Percentiles rank a stretch among this genome's conserved stretches.
phyloP scores from a whole-genome alignment of 2,113 vertebrate species.

The Strix uralensis region DNA sequence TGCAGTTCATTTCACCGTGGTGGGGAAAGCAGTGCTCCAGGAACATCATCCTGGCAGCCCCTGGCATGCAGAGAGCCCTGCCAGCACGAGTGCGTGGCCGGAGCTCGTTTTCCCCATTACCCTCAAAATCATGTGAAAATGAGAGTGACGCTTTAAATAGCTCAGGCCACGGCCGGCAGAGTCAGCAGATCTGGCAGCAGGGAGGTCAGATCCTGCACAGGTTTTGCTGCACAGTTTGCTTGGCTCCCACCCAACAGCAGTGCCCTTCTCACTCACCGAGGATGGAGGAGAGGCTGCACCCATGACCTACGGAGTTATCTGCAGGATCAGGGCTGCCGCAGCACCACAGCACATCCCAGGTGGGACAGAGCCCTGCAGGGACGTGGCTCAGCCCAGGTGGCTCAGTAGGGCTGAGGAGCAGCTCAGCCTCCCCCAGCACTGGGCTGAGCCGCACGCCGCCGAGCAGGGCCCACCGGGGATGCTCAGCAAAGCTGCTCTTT shows the following conservation, averaged over 20 bases:
- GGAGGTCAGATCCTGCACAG: neutral
- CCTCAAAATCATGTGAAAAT: conserved; percentile 24
- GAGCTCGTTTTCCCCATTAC: neutral
- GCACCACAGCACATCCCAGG: neutral
- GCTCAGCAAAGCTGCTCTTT: neutral
- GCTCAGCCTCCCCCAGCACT: neutral
- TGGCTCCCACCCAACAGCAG: neutral
- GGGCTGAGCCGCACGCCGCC: accelerated
- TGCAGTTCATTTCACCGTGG: accelerated
- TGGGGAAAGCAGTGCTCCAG: neutral
- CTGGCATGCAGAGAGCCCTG: neutral
- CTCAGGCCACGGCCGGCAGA: neutral
- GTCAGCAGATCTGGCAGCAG: neutral
- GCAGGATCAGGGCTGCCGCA: neutral
- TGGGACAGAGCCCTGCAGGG: neutral
- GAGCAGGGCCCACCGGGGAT: accelerated
- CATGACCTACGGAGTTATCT: neutral
- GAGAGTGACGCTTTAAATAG: conserved; percentile 3
- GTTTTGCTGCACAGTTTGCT: neutral
- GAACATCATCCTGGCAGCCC: neutral
- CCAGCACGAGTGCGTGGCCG: accelerated
- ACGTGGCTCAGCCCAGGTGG: neutral
- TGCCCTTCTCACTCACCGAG: neutral
- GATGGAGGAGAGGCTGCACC: neutral
- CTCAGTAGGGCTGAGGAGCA: neutral